Percentiles rank a stretch among this genome's conserved stretches.
Evolutionary conservation across 2,888 invertebrate genomes (phyloP).

Genomic region (Leptopterna dolabrata): DNA sequence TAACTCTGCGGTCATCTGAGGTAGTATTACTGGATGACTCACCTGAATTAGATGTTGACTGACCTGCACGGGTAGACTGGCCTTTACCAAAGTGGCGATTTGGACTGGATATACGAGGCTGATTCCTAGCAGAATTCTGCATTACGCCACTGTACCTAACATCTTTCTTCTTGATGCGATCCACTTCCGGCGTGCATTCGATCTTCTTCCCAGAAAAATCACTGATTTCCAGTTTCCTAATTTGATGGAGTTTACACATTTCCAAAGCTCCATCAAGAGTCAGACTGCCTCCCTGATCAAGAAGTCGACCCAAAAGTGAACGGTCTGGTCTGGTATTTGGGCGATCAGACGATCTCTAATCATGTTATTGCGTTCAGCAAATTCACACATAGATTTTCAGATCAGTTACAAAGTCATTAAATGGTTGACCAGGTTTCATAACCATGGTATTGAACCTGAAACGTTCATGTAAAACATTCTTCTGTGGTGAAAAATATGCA

Average conservation of each 20-base stretch:
- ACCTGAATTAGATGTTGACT: too few relatives aligned
- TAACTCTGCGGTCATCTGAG: too few relatives aligned
- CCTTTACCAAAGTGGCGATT: neutral
- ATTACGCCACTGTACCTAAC: too few relatives aligned
- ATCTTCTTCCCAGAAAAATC: neutral
- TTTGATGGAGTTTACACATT: constrained; percentile 36
- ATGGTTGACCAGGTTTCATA: too few relatives aligned
- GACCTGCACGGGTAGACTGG: constrained; percentile 48
- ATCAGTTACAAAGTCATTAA: too few relatives aligned
- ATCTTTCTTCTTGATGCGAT: too few relatives aligned
- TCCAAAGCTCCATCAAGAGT: neutral
- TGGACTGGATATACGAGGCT: too few relatives aligned
- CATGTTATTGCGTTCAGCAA: constrained; percentile 13
- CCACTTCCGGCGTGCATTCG: constrained; percentile 10
- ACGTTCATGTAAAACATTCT: too few relatives aligned
- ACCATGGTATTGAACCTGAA: too few relatives aligned
- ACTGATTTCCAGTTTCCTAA: neutral
- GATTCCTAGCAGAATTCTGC: too few relatives aligned
- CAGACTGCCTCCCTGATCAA: neutral
- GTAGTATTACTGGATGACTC: too few relatives aligned
- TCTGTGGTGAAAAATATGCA: too few relatives aligned
- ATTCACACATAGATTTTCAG: neutral
- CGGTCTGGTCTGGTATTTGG: neutral
- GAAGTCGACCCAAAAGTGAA: neutral
- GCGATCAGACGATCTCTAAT: neutral